Percentiles rank a stretch among this genome's conserved stretches.
Conservation (phyloP, 2,797 vertebrate species). For the Mormyrus proboscirostris region DNA sequence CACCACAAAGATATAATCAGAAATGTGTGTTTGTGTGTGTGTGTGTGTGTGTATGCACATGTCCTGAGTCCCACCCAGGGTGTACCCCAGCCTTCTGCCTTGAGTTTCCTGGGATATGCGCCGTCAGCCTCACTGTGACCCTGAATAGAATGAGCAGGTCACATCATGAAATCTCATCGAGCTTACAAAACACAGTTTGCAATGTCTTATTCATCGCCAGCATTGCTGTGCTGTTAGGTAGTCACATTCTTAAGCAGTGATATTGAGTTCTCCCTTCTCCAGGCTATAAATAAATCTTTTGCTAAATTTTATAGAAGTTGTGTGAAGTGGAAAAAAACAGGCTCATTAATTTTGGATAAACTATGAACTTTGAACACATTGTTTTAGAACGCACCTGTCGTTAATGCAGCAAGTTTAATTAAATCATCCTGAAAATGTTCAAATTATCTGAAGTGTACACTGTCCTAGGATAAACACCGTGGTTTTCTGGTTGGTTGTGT, state of each 20-base stretch:
- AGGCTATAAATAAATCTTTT: neutral
- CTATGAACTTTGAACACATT: neutral
- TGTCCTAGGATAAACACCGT: neutral
- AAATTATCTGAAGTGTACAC: neutral
- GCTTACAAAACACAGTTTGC: neutral
- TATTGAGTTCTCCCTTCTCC: neutral
- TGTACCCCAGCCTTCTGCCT: neutral
- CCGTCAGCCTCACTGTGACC: neutral
- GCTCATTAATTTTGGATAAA: neutral
- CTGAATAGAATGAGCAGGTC: neutral
- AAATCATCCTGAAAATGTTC: neutral
- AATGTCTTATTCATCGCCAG: neutral
- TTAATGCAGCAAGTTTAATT: neutral
- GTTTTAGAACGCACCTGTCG: neutral
- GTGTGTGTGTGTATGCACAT: neutral
- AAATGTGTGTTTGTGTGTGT: neutral
- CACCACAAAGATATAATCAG: neutral
- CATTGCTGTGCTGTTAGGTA: neutral
- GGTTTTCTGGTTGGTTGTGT: neutral
- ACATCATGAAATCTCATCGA: neutral
- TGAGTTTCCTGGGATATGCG: neutral
- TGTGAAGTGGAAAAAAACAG: neutral
- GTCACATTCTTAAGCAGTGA: neutral
- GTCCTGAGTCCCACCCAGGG: neutral
- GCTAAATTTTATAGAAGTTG: neutral